Evolutionary conservation across 2,113 vertebrate species (phyloP).

Genomic region (Zeus faber): DNA sequence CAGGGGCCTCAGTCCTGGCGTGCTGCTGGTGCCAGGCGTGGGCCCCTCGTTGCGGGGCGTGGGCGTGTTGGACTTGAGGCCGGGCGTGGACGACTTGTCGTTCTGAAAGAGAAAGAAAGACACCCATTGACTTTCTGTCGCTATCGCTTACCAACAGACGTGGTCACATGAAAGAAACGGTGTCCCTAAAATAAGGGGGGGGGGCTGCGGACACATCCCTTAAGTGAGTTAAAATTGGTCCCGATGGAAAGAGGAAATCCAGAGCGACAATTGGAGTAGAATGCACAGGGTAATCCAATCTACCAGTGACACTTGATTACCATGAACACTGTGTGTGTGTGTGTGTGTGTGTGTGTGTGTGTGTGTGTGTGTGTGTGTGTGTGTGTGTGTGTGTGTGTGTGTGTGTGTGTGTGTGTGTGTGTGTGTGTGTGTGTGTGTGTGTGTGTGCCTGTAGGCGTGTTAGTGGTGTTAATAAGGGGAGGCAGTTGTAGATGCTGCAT

Average conservation of each 20-base stretch:
- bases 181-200: not conserved
- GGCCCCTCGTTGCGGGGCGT: conserved; percentile 90
- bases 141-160: too few species aligned
- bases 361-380: conserved; percentile 2
- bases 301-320: conserved; percentile 68
- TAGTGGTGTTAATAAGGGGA: too few species aligned
- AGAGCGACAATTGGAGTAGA: conserved; percentile 57
- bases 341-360: conserved; percentile 14
- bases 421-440: too few species aligned
- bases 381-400: too few species aligned
- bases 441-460: too few species aligned
- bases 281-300: conserved; percentile 68
- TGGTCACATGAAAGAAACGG: conserved; percentile 3
- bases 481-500: too few species aligned
- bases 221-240: conserved; percentile 26
- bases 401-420: too few species aligned
- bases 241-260: conserved; percentile 37
- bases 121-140: not conserved
- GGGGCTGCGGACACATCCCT: conserved; percentile 15
- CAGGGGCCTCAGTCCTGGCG: conserved; percentile 86
- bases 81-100: conserved; percentile 93
- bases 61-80: conserved; percentile 94
- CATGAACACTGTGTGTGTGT: conserved; percentile 17
- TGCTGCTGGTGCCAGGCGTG: conserved; percentile 91
- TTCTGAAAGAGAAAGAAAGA: conserved; percentile 74